These are phyloP conservation scores for Sorex araneus DNA, from an alignment of 2,113 vertebrate species.

Conservation along the genomic window DNA sequence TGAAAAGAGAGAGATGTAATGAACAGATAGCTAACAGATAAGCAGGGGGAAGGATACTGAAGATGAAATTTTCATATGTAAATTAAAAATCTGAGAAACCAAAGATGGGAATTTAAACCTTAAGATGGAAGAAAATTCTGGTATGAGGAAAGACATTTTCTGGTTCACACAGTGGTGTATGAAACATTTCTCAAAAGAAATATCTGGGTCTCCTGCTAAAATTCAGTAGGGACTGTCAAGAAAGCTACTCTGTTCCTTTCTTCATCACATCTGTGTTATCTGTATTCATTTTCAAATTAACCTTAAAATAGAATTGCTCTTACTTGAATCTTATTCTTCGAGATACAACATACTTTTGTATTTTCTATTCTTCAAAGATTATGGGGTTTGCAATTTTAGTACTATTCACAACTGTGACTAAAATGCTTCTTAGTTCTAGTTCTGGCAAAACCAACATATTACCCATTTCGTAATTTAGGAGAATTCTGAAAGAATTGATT, in stretches of 20 bases:
- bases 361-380: slow-evolving; percentile 18
- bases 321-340: slow-evolving; percentile 17
- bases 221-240: slow-evolving; percentile 18
- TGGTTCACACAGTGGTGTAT: neutral
- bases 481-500: slow-evolving; percentile 55
- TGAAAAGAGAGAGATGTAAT: neutral
- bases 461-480: slow-evolving; percentile 26
- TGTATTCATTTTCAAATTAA: slow-evolving; percentile 9
- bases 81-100: neutral
- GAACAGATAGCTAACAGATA: neutral
- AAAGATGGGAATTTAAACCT: neutral
- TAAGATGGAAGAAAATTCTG: slow-evolving; percentile 38
- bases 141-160: neutral
- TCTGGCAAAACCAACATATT: slow-evolving; percentile 5
- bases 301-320: slow-evolving; percentile 8
- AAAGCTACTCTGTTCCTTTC: neutral
- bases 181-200: slow-evolving; percentile 33
- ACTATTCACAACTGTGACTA: slow-evolving; percentile 15
- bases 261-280: slow-evolving; percentile 10
- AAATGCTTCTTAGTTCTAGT: slow-evolving; percentile 50
- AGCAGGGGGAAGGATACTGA: too few species aligned
- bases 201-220: slow-evolving; percentile 7
- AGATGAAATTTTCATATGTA: too few species aligned
- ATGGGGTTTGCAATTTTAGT: slow-evolving; percentile 15
- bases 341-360: neutral